Percentiles rank a stretch among this genome's conserved stretches.
Evolutionary conservation across 2,888 invertebrate genomes (phyloP).

Genomic region (Sycophila texana): DNA sequence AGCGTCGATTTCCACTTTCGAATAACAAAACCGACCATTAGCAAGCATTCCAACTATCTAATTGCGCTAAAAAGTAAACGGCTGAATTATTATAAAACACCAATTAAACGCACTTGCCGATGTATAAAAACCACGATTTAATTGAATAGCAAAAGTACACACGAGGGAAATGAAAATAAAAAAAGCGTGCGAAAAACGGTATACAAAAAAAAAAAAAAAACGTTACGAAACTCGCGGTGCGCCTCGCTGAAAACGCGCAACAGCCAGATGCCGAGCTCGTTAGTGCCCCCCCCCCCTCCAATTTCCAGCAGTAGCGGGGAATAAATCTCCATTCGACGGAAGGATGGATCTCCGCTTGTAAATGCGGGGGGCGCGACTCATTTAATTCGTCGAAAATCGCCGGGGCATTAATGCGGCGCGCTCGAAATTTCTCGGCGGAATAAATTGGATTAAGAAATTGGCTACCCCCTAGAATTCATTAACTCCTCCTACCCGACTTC

Average conservation of each 20-base stretch:
- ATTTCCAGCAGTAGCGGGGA: no score
- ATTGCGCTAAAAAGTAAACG: background rate
- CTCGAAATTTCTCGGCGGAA: slow-evolving; percentile 24
- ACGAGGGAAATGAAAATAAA: no score
- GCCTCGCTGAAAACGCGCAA: no score
- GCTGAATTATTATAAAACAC: no score
- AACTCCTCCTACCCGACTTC: background rate
- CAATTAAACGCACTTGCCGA: no score
- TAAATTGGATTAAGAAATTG: slow-evolving; percentile 44
- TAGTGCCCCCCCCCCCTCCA: no score
- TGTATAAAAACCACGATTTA: no score
- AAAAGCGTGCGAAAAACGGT: background rate
- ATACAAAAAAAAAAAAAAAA: no score
- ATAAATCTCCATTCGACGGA: slow-evolving; percentile 22
- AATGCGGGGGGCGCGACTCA: slow-evolving; percentile 11
- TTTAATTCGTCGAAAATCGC: slow-evolving; percentile 34
- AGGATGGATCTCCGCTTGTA: slow-evolving; percentile 15
- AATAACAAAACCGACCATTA: slow-evolving; percentile 27
- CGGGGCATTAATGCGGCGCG: slow-evolving; percentile 24
- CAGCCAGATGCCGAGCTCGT: no score
- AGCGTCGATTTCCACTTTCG: slow-evolving; percentile 45
- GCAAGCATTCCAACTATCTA: no score
- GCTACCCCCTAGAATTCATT: slow-evolving; percentile 32
- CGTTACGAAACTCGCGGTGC: no score
- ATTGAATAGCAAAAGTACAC: no score